Base-by-base conservation (phyloP, 64 coral and sea anemone species). In the Astreopora myriophthalma region DNA sequence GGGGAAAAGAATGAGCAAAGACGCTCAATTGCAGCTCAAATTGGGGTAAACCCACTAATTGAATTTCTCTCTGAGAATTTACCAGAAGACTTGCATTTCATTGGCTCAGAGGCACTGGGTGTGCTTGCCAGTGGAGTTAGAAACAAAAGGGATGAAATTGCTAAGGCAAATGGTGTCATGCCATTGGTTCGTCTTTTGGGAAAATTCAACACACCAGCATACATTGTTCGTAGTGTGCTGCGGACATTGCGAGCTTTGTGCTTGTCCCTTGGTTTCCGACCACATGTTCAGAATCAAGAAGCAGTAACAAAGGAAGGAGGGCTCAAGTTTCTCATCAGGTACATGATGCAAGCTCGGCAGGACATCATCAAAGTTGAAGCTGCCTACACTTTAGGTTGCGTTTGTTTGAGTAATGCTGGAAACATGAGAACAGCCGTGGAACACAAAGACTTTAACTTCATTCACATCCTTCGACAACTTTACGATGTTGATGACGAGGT, bases 61-160 rank as follows among this genome's bases (percentile, higher is more conserved):
- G 97, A 99, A 73, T 99, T 99, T 42, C 69, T 99, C 14, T 96
- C 95, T 19, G 94, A 99, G 81, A 96, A 95, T 91, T 85, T 95
- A 31, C 76, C 94, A 16, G 74, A 91, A 52, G 93, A 60, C 37
- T 65, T 99, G 58, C 94, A 99, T 38, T 99, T 96, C 85, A 93
- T 99, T 91, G 97, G 94, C 17, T 99, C 97, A n/a, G 90, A 95
- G 84, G 97, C 97, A 76, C 34, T 99, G 34, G 94, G 94, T 88
- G 94, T 99, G 5, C 76, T 99, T 25, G 94, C 97, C 1, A 69
- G 86, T 14, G 97, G 94, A 51, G 94, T 99, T 2, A 87, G 93
- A 62, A 95, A 90, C 22, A 99, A 99, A 49, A 81, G 94, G 90
- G 87, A 99, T 77, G 97, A 99, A 84, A 99, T 99, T 60, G 67